Conservation (phyloP, 2,113 vertebrate species). For the Falcunculus frontatus region DNA sequence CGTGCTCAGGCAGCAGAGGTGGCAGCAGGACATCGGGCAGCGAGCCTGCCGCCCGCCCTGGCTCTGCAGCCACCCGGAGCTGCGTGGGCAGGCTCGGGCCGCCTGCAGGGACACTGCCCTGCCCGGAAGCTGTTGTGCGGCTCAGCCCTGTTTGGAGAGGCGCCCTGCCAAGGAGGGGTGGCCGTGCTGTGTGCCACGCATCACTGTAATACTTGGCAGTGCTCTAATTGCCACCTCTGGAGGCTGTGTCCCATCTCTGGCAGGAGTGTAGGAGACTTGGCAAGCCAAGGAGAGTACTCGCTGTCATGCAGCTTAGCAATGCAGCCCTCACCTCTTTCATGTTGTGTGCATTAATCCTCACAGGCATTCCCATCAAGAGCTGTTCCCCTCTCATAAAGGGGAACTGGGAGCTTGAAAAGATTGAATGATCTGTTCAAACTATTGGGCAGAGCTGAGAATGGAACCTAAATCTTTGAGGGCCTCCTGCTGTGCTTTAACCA, state of each 20-base stretch:
- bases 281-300: neutral
- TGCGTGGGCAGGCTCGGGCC: neutral
- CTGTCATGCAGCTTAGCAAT: neutral
- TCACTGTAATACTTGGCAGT: neutral
- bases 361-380: neutral
- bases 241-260: neutral
- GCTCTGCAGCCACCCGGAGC: neutral
- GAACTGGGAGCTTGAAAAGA: neutral
- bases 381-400: neutral
- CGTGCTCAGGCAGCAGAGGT: neutral
- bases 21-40: neutral
- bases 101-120: neutral
- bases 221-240: slow-evolving; percentile 18
- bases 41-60: rapidly evolving
- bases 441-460: neutral
- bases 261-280: neutral
- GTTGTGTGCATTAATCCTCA: neutral
- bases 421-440: neutral
- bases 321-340: neutral
- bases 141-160: slow-evolving; percentile 8
- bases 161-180: neutral
- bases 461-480: neutral
- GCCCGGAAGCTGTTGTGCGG: neutral
- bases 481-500: neutral
- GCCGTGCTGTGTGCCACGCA: neutral